phyloP scores from a whole-genome alignment of 2,888 invertebrate genomes.

The Apamea anceps region DNA sequence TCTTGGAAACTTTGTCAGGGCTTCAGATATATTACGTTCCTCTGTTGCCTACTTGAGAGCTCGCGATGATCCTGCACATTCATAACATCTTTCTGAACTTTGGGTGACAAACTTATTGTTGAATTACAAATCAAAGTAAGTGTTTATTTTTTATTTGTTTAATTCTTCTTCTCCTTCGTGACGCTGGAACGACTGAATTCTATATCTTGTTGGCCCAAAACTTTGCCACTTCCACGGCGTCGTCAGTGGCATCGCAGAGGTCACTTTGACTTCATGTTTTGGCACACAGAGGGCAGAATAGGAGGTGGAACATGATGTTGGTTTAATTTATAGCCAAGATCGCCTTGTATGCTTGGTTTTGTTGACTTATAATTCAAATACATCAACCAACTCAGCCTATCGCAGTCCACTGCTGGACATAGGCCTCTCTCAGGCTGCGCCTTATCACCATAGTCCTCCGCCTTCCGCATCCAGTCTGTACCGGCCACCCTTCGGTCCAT shows the following conservation, averaged over 20 bases:
- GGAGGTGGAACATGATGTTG: too few relatives aligned
- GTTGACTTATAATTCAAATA: neutral
- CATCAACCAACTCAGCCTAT: neutral
- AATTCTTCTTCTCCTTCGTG: too few relatives aligned
- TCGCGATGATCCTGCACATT: neutral
- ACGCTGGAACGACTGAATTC: too few relatives aligned
- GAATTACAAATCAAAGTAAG: too few relatives aligned
- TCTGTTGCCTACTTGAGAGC: neutral
- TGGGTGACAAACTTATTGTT: neutral
- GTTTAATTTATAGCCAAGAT: too few relatives aligned
- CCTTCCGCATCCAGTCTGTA: neutral
- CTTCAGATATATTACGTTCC: neutral
- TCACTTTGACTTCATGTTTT: too few relatives aligned
- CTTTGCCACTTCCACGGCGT: too few relatives aligned
- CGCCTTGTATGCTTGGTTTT: neutral
- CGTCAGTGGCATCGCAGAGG: too few relatives aligned
- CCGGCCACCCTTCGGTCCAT: neutral
- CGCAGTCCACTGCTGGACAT: neutral
- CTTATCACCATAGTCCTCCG: neutral
- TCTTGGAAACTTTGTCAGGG: conserved; percentile 1
- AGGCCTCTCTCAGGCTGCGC: neutral
- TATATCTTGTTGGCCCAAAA: too few relatives aligned
- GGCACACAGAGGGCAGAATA: too few relatives aligned
- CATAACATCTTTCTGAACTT: neutral
- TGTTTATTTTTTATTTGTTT: too few relatives aligned